Evolutionary conservation across 2,888 invertebrate species (phyloP).

Genomic region (Athetis lepigone): DNA sequence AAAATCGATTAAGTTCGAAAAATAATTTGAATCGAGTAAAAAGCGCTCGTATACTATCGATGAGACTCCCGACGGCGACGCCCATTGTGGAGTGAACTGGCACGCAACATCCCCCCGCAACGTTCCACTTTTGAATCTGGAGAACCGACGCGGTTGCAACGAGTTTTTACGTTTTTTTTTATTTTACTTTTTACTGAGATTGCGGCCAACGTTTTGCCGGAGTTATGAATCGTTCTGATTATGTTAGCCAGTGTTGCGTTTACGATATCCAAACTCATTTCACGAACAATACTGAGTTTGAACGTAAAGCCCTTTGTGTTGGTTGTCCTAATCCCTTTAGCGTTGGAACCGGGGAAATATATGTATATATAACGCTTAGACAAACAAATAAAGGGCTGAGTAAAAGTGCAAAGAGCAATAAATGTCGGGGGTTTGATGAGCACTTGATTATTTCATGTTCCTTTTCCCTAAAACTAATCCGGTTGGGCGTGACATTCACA

Average conservation of each 20-base stretch:
- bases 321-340: conserved; percentile 20
- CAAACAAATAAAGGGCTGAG: conserved; percentile 36
- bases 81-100: conserved; percentile 72
- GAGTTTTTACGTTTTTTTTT: conserved; percentile 59
- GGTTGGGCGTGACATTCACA: conserved; percentile 53
- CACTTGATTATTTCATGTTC: conserved; percentile 54
- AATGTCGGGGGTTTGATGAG: conserved; percentile 49
- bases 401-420: conserved; percentile 48
- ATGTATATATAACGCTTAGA: conserved; percentile 33
- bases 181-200: conserved; percentile 59
- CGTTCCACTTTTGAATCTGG: conserved; percentile 72
- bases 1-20: conserved; percentile 50
- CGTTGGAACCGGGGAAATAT: conserved; percentile 21
- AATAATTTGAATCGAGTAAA: conserved; percentile 55
- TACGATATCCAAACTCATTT: conserved; percentile 37
- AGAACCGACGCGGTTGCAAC: conserved; percentile 65
- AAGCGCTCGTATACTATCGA: conserved; percentile 56
- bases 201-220: conserved; percentile 52
- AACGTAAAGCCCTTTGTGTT: conserved; percentile 35
- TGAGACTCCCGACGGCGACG: conserved; percentile 65
- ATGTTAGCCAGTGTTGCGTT: conserved; percentile 52
- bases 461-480: conserved; percentile 48
- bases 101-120: conserved; percentile 68
- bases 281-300: conserved; percentile 34
- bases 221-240: conserved; percentile 59